Base-by-base conservation (phyloP, 2,888 invertebrate species). In the Drosophila prolongata region DNA sequence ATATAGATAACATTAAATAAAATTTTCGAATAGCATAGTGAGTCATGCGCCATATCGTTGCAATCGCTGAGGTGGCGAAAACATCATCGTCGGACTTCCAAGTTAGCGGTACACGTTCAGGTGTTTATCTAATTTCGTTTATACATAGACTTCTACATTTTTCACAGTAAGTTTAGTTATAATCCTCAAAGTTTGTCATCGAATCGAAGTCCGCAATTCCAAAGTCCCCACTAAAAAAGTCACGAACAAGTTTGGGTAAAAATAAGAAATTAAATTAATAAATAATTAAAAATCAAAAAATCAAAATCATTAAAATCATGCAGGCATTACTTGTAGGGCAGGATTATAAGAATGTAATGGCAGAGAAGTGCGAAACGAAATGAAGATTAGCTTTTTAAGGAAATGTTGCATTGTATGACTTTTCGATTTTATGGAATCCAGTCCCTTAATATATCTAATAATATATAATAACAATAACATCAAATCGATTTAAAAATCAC, bases 161-260 rank as follows among this genome's bases (percentile, higher is more conserved):
- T 67, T 74, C 72, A 74, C 66, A 77, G 62, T 50, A 42, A 62
- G 46, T 58, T 64, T 64, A 64, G 61, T 62, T 70, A 76, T 85
- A 85, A 54, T 75, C 73, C 68, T 86, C 82, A 81, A 83, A 85
- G 71, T 64, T 75, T 62, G 64, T 67, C 70, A 87, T 87, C 76
- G 85, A 65, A 46, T 90, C 89, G 69, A 90, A 90, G 76, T 90
- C 89, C 85, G 85, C 13, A 76, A 89, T 86, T 68, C 72, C 78
- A 76, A 88, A 90, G 79, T 89, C 89, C 79, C 78, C 86, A 80
- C 89, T 90, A 76, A 14, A 77, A 78, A 73, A 55, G 40, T 16
- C 35, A 27, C 35, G 40, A 64, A 65, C 27, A 40, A 52, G 53
- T 24, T 14, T 57, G 64, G 67, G 44, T 44, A 64, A 44, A 70